Base-by-base conservation (phyloP, 2,888 invertebrate species). In the Eustalomyia histrio region DNA sequence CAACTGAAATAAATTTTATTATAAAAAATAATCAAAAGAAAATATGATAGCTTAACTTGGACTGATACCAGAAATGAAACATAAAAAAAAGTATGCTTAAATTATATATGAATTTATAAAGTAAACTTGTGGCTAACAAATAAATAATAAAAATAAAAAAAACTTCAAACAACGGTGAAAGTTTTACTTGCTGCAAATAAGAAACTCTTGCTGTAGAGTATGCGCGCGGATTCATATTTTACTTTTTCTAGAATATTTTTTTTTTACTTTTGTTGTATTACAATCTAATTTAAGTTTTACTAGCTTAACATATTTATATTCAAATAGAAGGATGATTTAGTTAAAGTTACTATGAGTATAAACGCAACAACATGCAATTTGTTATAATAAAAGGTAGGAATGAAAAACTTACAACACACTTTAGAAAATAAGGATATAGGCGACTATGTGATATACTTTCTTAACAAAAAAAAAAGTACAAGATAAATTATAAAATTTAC, bases 231-330 rank as follows among this genome's bases (percentile, higher is more conserved):
- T 50, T 57, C 52, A 35, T 9, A 29, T 52, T 71, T 67, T 67
- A 47, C n/a, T 47, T 47, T 21, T 69, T 33, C 5, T 50, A 39
- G 29, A 7, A 29, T 43, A 12, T 57, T 68, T 47, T 14, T 72
- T 64, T 18, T 57, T 64, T 57, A 14, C 16, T 63, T 69, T 35
- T 29, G 55, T 14, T 68, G 60, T 57, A 63, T 35, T 63, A 39
- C 75, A 80, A 80, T 80, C 80, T 67, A 80, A 80, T 80, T 80
- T 80, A 76, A 80, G 75, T 80, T 80, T 76, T 76, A 55, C 75
- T 10, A 65, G 65, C 57, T 78, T 78, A 78, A 67, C 67, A 67
- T 55, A n/a, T n/a, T n/a, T n/a, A n/a, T 63, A 63, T 67, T 78
- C 61, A 57, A 78, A 78, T 67, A 61, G 67, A 73, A 61, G 67